These are phyloP conservation scores for Carterocephalus palaemon DNA, from an alignment of 2,888 invertebrate species.

Conservation along the genomic window DNA sequence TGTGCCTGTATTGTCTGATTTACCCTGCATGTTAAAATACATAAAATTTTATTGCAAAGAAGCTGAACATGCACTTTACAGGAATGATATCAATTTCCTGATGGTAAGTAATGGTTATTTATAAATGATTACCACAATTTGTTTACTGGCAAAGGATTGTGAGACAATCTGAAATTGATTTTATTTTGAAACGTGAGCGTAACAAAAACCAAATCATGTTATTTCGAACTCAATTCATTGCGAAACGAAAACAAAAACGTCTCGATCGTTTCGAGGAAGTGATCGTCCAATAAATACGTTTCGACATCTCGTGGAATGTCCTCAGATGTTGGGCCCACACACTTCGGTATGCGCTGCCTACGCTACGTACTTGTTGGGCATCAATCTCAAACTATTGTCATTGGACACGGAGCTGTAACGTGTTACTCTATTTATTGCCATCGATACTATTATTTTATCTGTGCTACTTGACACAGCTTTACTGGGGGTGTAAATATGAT, in stretches of 20 bases:
- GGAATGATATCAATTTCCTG: no score
- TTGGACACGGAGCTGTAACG: conserved; percentile 31
- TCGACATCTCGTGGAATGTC: conserved; percentile 46
- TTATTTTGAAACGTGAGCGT: no score
- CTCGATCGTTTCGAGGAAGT: conserved; percentile 36
- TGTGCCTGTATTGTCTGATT: neutral
- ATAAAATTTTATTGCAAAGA: no score
- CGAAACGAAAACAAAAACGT: conserved; percentile 20
- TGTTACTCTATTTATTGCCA: conserved; percentile 27
- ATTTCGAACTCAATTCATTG: conserved; percentile 9
- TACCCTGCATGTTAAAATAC: no score
- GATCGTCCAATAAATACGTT: conserved; percentile 40
- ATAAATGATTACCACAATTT: no score
- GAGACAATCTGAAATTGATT: no score
- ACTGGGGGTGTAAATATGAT: neutral
- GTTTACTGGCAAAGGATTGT: no score
- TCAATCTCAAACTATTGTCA: conserved; percentile 46
- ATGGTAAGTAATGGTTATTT: no score
- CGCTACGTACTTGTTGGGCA: conserved; percentile 46
- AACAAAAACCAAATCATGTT: conserved; percentile 10
- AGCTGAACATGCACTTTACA: no score
- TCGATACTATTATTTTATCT: conserved; percentile 28
- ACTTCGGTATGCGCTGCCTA: conserved; percentile 60
- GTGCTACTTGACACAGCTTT: conserved; percentile 11
- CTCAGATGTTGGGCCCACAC: conserved; percentile 61